Conservation (phyloP, 2,797 vertebrate species). For the Aphelocoma californica region DNA sequence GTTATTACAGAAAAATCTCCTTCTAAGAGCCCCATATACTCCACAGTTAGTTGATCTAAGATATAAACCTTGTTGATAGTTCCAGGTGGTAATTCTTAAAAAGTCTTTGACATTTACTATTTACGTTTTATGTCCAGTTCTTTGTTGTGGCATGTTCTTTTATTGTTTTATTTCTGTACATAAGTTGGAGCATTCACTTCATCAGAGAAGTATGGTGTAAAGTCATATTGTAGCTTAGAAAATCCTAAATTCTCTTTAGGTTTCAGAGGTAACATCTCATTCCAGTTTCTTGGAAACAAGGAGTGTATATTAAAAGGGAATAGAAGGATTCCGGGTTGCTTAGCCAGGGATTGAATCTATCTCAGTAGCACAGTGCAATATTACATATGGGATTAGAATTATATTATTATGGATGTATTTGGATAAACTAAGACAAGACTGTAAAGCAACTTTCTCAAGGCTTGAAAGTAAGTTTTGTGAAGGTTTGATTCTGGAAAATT, state of each 20-base stretch:
- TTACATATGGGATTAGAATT: neutral
- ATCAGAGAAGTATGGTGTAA: neutral
- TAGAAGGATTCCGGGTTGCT: neutral
- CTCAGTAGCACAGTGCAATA: neutral
- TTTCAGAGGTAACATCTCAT: neutral
- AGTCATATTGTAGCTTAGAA: neutral
- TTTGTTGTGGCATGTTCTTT: neutral
- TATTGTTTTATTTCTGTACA: neutral
- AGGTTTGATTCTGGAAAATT: neutral
- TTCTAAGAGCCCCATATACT: neutral
- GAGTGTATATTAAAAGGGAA: neutral
- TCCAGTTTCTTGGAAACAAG: neutral
- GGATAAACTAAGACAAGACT: neutral
- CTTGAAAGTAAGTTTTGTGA: neutral
- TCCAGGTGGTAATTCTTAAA: neutral
- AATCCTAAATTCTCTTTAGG: neutral
- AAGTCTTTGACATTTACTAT: neutral
- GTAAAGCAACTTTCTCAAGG: neutral
- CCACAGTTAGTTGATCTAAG: neutral
- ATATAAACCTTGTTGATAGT: neutral
- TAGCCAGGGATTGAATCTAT: neutral
- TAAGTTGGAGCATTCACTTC: neutral
- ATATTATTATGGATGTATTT: neutral
- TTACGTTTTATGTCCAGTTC: neutral
- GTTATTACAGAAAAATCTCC: neutral